A percentile compares a stretch with the other conserved stretches of the same genome.
phyloP scores from a whole-genome alignment of 2,797 vertebrate species.

The Lacerta bilineata region DNA sequence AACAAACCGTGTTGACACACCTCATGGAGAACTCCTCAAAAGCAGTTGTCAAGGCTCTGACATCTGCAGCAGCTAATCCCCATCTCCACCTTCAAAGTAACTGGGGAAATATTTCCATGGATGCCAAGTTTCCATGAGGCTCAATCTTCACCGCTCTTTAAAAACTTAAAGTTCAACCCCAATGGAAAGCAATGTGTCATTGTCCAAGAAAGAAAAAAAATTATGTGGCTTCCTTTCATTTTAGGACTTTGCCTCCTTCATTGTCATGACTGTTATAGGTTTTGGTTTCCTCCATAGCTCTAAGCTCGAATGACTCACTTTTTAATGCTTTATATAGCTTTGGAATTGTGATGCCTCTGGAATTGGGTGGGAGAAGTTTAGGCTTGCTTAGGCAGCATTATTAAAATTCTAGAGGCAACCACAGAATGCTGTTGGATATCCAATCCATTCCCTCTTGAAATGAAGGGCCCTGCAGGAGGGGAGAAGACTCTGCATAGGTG shows the following conservation, averaged over 20 bases:
- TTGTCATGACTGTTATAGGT: background rate
- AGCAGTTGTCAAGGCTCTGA: background rate
- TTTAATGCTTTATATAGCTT: slow-evolving; percentile 13
- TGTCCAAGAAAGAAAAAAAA: background rate
- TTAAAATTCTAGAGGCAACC: slow-evolving; percentile 8
- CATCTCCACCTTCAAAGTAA: slow-evolving; percentile 7
- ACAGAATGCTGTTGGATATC: background rate
- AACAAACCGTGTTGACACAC: background rate
- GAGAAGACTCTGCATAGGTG: background rate
- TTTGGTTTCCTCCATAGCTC: slow-evolving; percentile 12
- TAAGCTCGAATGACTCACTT: slow-evolving; percentile 1
- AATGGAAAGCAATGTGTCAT: slow-evolving; percentile 14
- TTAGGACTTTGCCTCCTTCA: background rate
- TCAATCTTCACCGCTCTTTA: slow-evolving; percentile 7
- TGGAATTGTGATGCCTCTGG: background rate
- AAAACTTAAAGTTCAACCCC: background rate
- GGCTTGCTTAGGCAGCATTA: background rate
- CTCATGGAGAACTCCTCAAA: background rate
- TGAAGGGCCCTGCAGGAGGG: background rate
- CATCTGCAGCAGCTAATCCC: background rate
- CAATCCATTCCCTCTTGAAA: background rate
- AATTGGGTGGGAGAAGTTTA: background rate
- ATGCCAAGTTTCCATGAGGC: slow-evolving; percentile 16
- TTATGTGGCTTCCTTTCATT: background rate
- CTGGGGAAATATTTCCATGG: slow-evolving; percentile 15